Evolutionary conservation across 2,113 vertebrate genomes (phyloP), one percentile per base, ranked within the genome.

Genomic region (Neogobius melanostomus): DNA sequence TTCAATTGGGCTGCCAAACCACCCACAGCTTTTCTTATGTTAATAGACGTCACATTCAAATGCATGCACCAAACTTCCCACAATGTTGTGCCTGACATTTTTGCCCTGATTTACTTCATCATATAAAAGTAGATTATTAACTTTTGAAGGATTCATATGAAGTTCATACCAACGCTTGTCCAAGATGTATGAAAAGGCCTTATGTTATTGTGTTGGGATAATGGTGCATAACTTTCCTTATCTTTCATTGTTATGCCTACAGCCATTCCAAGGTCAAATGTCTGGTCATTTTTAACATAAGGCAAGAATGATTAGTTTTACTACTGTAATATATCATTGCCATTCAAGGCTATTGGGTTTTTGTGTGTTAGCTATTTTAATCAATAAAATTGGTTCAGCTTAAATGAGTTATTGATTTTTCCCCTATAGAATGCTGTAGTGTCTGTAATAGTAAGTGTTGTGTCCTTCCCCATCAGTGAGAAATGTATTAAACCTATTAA

Each of bases 301-400:
- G 28, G 28, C 16, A 9, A 44, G 4, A 17, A 2, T 17, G 94
- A 88, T 90, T 95, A 83, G 94, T 93, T 17, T 90, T 93, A 66
- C 94, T 93, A 7, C 94, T 94, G 16, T 94, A 94, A 36, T 95
- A 94, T 16, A 93, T 96, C 81, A 96, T 91, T 44, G 94, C 94
- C 69, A 95, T 94, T 36, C 92, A 94, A 9, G 95, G 95, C 74
- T 95, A 96, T 84, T 95, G 93, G 79, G 95, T 94, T 86, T 90
- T 95, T 53, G 93, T 94, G 72, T 94, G 94, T 66, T 87, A 87
- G 85, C 67, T 69, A 45, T 59, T 59, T 9, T 44, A 45, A 80
- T 77, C 80, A 79, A 81, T 83, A 80, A 14, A 17, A 6, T 21
- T 7, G 60, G 42, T n/a, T 17, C n/a, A 8, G 51, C 68, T 62